A percentile compares a stretch with the other conserved stretches of the same genome.
Evolutionary conservation across 37 sponge, comb jelly and placozoan species (phyloP).

Genomic region (Haliclona indistincta): DNA sequence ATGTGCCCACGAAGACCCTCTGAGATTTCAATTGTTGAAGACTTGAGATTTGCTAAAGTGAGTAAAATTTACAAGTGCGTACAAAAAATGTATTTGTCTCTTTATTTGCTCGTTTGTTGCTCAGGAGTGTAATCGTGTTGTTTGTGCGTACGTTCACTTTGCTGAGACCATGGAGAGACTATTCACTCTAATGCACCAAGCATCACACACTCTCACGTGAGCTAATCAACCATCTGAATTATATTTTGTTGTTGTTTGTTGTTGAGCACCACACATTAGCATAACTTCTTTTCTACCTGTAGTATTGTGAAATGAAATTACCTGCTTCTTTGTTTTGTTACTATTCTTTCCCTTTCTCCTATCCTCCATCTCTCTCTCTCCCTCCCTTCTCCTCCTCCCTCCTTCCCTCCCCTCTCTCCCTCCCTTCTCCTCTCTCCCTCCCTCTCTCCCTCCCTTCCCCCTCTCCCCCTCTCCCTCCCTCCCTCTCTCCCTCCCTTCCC

Average conservation of each 20-base stretch:
- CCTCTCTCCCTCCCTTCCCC: background rate
- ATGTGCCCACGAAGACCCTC: background rate
- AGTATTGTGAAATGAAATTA: too few relatives aligned
- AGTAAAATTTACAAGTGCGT: background rate
- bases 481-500: background rate
- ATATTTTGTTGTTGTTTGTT: too few relatives aligned
- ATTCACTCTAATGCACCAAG: conserved; percentile 71
- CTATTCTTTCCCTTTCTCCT: too few relatives aligned
- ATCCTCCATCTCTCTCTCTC: too few relatives aligned
- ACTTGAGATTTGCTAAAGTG: background rate
- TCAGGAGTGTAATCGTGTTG: conserved; percentile 52
- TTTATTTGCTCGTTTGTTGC: background rate
- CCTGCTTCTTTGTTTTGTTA: too few relatives aligned
- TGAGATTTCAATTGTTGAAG: conserved; percentile 2
- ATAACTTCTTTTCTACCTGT: too few relatives aligned
- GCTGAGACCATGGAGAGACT: conserved; percentile 37
- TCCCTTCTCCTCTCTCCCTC: conserved; percentile 22
- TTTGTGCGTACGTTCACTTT: conserved; percentile 23
- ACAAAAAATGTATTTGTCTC: background rate
- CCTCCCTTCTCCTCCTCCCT: conserved; percentile 1
- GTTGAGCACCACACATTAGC: too few relatives aligned
- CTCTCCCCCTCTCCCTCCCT: background rate
- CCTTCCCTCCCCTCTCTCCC: too few relatives aligned
- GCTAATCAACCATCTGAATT: too few relatives aligned
- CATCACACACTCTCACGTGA: conserved; percentile 53